Percentiles rank a stretch among this genome's conserved stretches.
Evolutionary conservation across 2,888 invertebrate genomes (phyloP).

Genomic region (Eugnorisma glareosa): DNA sequence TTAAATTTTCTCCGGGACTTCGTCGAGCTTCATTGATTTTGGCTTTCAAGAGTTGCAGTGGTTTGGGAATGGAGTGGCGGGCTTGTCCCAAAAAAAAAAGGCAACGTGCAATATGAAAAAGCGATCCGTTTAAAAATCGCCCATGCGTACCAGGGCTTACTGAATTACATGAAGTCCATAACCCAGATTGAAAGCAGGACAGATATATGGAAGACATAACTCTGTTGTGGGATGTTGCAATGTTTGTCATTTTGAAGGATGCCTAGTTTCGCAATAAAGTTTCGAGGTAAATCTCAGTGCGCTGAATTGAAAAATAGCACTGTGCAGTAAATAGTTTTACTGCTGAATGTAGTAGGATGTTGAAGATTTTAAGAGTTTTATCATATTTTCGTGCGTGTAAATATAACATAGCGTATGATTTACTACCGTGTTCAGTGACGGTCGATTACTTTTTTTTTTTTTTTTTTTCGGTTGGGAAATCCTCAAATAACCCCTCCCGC

Average conservation of each 20-base stretch:
- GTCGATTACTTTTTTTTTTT: no score
- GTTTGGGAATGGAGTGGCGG: neutral
- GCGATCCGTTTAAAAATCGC: neutral
- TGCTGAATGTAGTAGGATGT: neutral
- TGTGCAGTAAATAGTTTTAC: slow-evolving; percentile 7
- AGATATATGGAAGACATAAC: slow-evolving; percentile 29
- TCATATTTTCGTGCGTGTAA: neutral
- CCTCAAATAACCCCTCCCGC: no score
- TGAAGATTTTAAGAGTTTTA: neutral
- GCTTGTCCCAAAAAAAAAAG: neutral
- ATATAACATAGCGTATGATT: no score
- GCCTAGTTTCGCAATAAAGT: slow-evolving; percentile 33
- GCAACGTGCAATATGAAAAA: neutral
- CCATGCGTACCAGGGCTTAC: neutral
- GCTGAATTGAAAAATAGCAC: slow-evolving; percentile 15
- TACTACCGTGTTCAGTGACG: no score
- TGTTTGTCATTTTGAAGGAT: slow-evolving; percentile 11
- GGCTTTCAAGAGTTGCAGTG: neutral
- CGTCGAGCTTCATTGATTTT: neutral
- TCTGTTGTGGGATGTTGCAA: slow-evolving; percentile 22
- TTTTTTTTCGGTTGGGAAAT: no score
- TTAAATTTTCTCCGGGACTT: no score
- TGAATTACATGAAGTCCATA: slow-evolving; percentile 47
- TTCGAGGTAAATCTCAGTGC: slow-evolving; percentile 8
- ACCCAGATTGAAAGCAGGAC: slow-evolving; percentile 54